phyloP scores from a whole-genome alignment of 2,113 vertebrate species.

The Phalacrocorax pelagicus region DNA sequence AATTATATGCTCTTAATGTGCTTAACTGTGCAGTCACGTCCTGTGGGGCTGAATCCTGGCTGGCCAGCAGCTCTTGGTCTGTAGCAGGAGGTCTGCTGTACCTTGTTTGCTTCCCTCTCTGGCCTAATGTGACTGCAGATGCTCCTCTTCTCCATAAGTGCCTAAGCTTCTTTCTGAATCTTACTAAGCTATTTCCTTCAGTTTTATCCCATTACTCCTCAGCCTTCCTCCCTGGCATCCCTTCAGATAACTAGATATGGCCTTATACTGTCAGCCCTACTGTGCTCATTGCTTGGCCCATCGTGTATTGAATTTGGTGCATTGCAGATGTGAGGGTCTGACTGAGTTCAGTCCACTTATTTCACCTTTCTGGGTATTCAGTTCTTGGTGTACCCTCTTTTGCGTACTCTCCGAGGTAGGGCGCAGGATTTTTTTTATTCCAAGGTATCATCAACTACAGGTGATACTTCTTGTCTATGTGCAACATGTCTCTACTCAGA shows the following conservation, averaged over 20 bases:
- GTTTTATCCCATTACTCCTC: not conserved
- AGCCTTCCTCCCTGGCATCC: not conserved
- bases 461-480: not conserved
- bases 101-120: not conserved
- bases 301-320: not conserved
- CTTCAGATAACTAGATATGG: not conserved
- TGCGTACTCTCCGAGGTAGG: not conserved
- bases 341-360: not conserved
- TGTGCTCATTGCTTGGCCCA: not conserved
- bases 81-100: not conserved
- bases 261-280: not conserved
- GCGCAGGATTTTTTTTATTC: not conserved
- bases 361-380: not conserved
- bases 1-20: not conserved
- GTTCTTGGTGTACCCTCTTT: not conserved
- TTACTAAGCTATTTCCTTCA: not conserved
- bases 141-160: not conserved
- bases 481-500: not conserved
- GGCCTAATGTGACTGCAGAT: not conserved
- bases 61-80: not conserved
- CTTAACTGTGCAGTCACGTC: not conserved
- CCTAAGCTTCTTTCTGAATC: not conserved
- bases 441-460: not conserved
- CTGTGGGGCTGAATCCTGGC: fast-evolving
- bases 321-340: not conserved